Evolutionary conservation across 2,888 invertebrate species (phyloP).

Genomic region (Limenitis camilla): DNA sequence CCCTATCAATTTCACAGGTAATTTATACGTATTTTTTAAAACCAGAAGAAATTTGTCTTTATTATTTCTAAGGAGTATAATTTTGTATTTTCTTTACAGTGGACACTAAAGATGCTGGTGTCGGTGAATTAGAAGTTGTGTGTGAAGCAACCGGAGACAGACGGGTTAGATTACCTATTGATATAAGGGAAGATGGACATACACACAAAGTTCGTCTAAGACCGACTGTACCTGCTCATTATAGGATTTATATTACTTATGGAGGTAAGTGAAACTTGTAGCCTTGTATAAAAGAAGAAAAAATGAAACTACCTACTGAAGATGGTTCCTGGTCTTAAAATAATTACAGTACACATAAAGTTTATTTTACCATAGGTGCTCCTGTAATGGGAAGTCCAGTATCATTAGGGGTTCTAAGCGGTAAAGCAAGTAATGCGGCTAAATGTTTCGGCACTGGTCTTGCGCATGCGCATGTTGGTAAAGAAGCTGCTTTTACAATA

Average conservation of each 20-base stretch:
- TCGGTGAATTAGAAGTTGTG: constrained; percentile 89
- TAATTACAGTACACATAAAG: not conserved
- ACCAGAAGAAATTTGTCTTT: not conserved
- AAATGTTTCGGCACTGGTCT: constrained; percentile 80
- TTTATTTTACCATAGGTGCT: constrained; percentile 43
- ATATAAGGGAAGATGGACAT: constrained; percentile 85
- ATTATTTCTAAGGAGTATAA: not conserved
- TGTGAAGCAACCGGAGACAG: constrained; percentile 91
- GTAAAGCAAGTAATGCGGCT: constrained; percentile 58
- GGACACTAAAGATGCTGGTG: constrained; percentile 86
- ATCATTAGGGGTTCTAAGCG: constrained; percentile 65
- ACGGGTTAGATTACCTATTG: constrained; percentile 79
- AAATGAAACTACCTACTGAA: not conserved
- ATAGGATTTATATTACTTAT: constrained; percentile 80
- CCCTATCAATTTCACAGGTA: constrained; percentile 86
- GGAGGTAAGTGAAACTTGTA: constrained; percentile 63
- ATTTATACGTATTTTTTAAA: constrained; percentile 22
- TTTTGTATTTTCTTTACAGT: constrained; percentile 64
- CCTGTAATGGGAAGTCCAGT: constrained; percentile 77
- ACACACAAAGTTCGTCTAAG: constrained; percentile 87
- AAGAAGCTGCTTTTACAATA: constrained; percentile 81
- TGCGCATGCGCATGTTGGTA: constrained; percentile 80
- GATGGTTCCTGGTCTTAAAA: not conserved
- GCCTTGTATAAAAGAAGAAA: not conserved
- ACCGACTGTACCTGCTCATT: constrained; percentile 88